Evolutionary conservation across 2,797 vertebrate species (phyloP).

Genomic region (Rhinophrynus dorsalis): DNA sequence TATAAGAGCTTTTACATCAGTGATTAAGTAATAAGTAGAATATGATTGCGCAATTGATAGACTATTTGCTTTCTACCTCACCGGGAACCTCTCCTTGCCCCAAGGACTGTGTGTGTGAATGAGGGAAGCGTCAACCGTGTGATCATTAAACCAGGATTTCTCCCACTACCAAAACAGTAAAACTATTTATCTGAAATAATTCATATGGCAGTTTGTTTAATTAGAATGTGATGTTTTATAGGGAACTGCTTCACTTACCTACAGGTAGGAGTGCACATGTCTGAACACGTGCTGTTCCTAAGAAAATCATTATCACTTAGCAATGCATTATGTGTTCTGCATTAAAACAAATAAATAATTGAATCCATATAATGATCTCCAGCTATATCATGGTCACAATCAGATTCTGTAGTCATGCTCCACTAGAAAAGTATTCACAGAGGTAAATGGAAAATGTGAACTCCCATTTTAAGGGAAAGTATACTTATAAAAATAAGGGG

Average conservation of each 20-base stretch:
- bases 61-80: slow-evolving; percentile 2
- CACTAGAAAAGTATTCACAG: background rate
- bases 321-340: background rate
- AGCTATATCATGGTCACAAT: background rate
- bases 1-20: slow-evolving; percentile 3
- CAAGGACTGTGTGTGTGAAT: slow-evolving; percentile 3
- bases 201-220: background rate
- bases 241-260: background rate
- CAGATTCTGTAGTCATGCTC: background rate
- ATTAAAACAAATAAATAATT: background rate
- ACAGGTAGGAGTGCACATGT: background rate
- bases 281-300: background rate
- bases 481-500: too few species aligned
- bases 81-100: slow-evolving; percentile 32
- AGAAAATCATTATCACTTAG: background rate
- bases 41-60: slow-evolving; percentile 10
- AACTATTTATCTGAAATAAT: slow-evolving; percentile 1
- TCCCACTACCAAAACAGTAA: background rate
- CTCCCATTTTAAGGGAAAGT: too few species aligned
- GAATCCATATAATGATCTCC: too few species aligned
- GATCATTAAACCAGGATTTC: background rate
- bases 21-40: background rate
- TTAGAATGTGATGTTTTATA: slow-evolving; percentile 3
- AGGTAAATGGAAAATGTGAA: too few species aligned
- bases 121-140: background rate